A percentile compares a stretch with the other conserved stretches of the same genome.
These are phyloP conservation scores for Apogon hyalosoma DNA, from an alignment of 2,797 vertebrate genomes.

Conservation along the genomic window DNA sequence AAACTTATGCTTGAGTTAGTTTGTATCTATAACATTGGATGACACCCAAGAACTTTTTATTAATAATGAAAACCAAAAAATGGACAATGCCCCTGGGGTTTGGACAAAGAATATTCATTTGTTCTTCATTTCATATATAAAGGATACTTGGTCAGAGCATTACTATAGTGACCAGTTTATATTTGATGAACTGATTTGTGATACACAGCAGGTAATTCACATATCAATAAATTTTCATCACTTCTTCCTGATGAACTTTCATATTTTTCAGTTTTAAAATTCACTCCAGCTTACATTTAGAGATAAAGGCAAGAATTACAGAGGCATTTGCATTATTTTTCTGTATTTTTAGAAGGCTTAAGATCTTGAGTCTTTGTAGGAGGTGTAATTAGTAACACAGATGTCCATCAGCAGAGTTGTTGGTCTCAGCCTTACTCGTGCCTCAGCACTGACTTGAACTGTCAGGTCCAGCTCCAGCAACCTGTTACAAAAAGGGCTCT, in stretches of 20 bases:
- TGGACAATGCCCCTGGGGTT: not conserved
- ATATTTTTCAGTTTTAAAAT: not conserved
- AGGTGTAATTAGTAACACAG: constrained; percentile 24
- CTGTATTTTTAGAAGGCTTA: constrained; percentile 1
- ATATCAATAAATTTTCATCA: not conserved
- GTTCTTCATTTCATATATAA: not conserved
- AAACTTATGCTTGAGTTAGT: not conserved
- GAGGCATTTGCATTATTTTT: not conserved
- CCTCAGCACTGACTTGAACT: constrained; percentile 37
- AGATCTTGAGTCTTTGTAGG: not conserved
- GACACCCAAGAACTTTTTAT: not conserved
- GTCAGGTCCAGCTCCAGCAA: constrained; percentile 31
- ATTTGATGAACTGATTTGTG: not conserved
- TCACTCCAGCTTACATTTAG: not conserved
- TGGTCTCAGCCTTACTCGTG: constrained; percentile 14
- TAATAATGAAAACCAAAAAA: constrained; percentile 7
- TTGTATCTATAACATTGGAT: not conserved
- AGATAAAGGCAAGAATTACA: not conserved
- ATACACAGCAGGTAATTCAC: constrained; percentile 3
- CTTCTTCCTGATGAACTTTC: not conserved
- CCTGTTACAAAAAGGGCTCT: constrained; percentile 42
- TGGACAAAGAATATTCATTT: not conserved
- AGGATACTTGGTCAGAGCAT: not conserved
- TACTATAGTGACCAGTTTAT: not conserved
- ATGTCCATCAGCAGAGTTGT: constrained; percentile 12